Evolutionary conservation across 2,113 vertebrate genomes (phyloP).

Genomic region (Cryptoleucopteryx plumbea): DNA sequence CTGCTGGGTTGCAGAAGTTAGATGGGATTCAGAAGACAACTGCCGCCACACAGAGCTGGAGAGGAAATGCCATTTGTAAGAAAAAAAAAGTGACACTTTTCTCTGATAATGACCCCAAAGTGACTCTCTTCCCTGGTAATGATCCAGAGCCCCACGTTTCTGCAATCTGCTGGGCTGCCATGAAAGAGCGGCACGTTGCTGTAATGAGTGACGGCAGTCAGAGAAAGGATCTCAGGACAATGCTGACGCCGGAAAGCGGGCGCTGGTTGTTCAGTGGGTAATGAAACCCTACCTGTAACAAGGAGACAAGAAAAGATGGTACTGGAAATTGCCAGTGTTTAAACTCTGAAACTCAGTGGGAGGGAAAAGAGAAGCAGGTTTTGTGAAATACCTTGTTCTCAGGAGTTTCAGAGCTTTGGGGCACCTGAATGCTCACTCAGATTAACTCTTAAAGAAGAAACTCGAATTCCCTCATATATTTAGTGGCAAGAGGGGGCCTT

Average conservation of each 20-base stretch:
- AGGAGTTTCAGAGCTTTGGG: conserved; percentile 19
- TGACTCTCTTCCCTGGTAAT: conserved; percentile 30
- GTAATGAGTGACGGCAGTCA: conserved; percentile 1
- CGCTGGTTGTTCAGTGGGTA: not conserved
- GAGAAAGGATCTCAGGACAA: conserved; percentile 33
- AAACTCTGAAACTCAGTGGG: conserved; percentile 60
- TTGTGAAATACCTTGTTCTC: conserved; percentile 36
- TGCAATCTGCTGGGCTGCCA: not conserved
- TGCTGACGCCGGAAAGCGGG: not conserved
- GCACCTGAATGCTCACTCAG: not conserved
- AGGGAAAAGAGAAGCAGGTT: conserved; percentile 48
- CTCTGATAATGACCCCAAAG: conserved; percentile 37
- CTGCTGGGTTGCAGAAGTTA: not conserved
- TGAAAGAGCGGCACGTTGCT: not conserved
- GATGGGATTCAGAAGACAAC: not conserved
- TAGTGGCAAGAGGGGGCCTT: not conserved
- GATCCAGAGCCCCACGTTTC: conserved; percentile 11
- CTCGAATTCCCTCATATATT: conserved; percentile 15
- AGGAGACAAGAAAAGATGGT: conserved; percentile 28
- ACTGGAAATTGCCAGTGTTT: conserved; percentile 40
- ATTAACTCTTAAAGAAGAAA: not conserved
- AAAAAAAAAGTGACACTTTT: not conserved
- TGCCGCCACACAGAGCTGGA: not conserved
- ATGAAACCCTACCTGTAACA: conserved; percentile 23
- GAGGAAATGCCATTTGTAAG: not conserved